Percentiles rank a stretch among this genome's conserved stretches.
phyloP scores from a whole-genome alignment of 2,113 vertebrate genomes.

The Dipodomys stephensi region DNA sequence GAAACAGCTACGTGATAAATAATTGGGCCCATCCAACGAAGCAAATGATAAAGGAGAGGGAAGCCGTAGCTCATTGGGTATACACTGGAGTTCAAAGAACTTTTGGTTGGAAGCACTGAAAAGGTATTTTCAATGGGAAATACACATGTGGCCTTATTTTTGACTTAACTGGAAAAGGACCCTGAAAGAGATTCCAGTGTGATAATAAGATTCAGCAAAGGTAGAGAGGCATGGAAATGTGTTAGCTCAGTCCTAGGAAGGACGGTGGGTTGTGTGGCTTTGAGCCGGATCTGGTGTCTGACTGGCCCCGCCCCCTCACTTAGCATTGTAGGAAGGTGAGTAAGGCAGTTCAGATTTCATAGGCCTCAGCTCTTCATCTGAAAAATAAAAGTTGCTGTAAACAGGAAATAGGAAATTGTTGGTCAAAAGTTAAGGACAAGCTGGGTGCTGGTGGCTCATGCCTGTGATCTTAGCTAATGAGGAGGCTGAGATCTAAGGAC shows the following conservation, averaged over 20 bases:
- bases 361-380: not conserved
- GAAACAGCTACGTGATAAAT: not conserved
- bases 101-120: not conserved
- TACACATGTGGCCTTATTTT: not conserved
- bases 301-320: not conserved
- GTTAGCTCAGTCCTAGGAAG: not conserved
- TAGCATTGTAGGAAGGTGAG: accelerated
- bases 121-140: not conserved
- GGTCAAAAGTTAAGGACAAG: not conserved
- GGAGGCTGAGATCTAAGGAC: no score
- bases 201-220: not conserved
- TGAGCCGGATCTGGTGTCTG: not conserved
- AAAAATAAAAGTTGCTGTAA: not conserved
- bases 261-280: accelerated
- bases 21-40: not conserved
- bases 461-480: no score
- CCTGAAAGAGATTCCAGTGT: not conserved
- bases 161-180: not conserved
- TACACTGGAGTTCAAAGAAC: not conserved
- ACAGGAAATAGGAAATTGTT: not conserved
- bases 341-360: accelerated
- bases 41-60: not conserved
- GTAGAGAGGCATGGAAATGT: not conserved
- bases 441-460: no score
- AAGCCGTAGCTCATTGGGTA: not conserved